Conservation (phyloP, 2,888 invertebrate species). For the Hirtodrosophila cameraria region DNA sequence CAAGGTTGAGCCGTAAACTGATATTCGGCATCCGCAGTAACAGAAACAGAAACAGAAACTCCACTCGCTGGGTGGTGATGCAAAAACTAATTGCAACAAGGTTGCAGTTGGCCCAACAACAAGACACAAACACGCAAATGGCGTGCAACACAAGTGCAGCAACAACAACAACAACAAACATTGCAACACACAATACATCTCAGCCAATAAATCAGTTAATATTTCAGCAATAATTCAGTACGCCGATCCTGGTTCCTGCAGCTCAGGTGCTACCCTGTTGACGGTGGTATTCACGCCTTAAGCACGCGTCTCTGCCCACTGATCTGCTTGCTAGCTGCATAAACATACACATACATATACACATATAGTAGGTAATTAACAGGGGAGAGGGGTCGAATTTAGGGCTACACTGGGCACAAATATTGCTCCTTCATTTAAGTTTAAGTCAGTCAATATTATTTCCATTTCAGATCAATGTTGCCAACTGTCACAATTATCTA, state of each 20-base stretch:
- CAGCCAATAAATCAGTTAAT: constrained; percentile 76
- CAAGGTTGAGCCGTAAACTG: constrained; percentile 71
- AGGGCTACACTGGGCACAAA: constrained; percentile 8
- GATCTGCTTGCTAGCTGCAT: constrained; percentile 23
- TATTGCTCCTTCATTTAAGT: no score
- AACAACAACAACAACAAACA: constrained; percentile 23
- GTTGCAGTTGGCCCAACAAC: constrained; percentile 21
- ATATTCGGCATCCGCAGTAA: constrained; percentile 45
- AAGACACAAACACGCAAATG: constrained; percentile 60
- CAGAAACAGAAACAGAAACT: constrained; percentile 18
- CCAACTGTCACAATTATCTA: no score
- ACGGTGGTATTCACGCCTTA: constrained; percentile 81
- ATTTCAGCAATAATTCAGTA: constrained; percentile 80
- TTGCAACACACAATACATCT: constrained; percentile 16
- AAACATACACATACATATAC: no score
- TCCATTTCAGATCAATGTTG: no score
- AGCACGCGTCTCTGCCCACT: constrained; percentile 58
- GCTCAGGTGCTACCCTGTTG: constrained; percentile 80
- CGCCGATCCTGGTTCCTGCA: constrained; percentile 25
- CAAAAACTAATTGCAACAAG: constrained; percentile 78
- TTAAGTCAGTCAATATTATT: no score
- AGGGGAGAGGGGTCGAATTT: constrained; percentile 5
- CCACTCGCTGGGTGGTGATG: constrained; percentile 74
- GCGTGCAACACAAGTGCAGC: constrained; percentile 64
- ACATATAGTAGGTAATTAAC: constrained; percentile 68